A percentile compares a stretch with the other conserved stretches of the same genome.
These are phyloP conservation scores for Rachycentron canadum DNA, from an alignment of 2,797 vertebrate species.

Conservation along the genomic window DNA sequence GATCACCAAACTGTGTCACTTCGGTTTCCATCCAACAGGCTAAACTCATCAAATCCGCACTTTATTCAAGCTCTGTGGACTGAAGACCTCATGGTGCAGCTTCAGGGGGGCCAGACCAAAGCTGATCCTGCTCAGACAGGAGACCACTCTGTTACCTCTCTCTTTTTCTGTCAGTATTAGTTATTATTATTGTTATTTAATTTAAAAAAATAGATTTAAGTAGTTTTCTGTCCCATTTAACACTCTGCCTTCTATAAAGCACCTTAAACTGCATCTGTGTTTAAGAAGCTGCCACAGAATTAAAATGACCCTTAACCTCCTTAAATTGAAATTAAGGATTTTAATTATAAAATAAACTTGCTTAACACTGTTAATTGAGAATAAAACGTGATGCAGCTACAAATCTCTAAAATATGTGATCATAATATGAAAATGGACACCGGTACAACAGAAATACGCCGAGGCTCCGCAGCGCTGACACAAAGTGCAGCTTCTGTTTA, in stretches of 20 bases:
- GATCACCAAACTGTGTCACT: slow-evolving; percentile 22
- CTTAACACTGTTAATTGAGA: not conserved
- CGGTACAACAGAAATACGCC: not conserved
- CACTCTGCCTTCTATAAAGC: not conserved
- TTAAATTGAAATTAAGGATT: no score
- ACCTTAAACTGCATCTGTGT: not conserved
- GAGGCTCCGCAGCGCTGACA: not conserved
- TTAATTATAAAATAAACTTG: not conserved
- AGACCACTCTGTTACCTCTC: not conserved
- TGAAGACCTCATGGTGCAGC: not conserved
- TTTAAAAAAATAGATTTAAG: not conserved
- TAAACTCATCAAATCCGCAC: slow-evolving; percentile 37
- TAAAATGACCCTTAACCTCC: not conserved
- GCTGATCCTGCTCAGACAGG: not conserved
- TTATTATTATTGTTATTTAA: not conserved
- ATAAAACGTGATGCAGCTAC: not conserved
- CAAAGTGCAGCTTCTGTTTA: not conserved
- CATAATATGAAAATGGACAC: no score
- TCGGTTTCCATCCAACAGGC: slow-evolving; percentile 16
- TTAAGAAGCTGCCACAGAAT: not conserved
- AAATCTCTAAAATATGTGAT: no score
- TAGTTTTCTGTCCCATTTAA: not conserved
- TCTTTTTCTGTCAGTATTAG: not conserved
- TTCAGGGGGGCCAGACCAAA: not conserved
- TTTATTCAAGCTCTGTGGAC: slow-evolving; percentile 35